A percentile compares a stretch with the other conserved stretches of the same genome.
Conservation (phyloP, 2,113 vertebrate genomes). For the Notothenia rossii region DNA sequence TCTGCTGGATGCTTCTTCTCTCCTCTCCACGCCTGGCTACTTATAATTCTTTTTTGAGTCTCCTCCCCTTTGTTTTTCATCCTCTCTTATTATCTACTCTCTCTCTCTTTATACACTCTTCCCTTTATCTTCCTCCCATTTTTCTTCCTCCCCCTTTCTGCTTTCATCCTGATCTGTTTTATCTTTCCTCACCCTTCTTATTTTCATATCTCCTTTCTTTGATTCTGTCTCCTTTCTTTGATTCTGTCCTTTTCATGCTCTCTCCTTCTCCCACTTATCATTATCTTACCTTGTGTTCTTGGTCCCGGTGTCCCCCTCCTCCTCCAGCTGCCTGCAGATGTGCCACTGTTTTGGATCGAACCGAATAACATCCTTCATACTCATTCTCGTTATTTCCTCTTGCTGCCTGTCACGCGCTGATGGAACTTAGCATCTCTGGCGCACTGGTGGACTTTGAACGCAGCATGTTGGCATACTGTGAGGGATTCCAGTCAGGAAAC, state of each 20-base stretch:
- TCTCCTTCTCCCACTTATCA: not conserved
- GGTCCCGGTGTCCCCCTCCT: conserved; percentile 19
- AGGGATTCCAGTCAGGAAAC: not conserved
- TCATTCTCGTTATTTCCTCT: not conserved
- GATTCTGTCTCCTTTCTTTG: too few relatives aligned
- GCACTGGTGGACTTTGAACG: not conserved
- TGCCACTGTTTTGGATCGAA: conserved; percentile 32
- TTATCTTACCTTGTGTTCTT: conserved; percentile 60
- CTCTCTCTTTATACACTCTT: not conserved
- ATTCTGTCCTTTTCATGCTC: not conserved
- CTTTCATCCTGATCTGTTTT: too few relatives aligned
- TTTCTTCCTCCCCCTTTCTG: not conserved
- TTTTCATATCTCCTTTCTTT: not conserved
- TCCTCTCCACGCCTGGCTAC: not conserved
- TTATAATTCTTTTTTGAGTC: not conserved
- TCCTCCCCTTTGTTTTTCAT: conserved; percentile 27
- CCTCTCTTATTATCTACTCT: not conserved
- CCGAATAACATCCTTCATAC: not conserved
- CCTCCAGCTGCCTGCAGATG: not conserved
- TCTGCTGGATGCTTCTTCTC: not conserved
- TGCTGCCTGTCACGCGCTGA: not conserved
- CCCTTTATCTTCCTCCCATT: not conserved
- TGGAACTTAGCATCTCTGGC: not conserved
- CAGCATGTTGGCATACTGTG: not conserved
- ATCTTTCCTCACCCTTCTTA: not conserved